Base-by-base conservation (phyloP, 2,888 invertebrate species). In the Candidula unifasciata region DNA sequence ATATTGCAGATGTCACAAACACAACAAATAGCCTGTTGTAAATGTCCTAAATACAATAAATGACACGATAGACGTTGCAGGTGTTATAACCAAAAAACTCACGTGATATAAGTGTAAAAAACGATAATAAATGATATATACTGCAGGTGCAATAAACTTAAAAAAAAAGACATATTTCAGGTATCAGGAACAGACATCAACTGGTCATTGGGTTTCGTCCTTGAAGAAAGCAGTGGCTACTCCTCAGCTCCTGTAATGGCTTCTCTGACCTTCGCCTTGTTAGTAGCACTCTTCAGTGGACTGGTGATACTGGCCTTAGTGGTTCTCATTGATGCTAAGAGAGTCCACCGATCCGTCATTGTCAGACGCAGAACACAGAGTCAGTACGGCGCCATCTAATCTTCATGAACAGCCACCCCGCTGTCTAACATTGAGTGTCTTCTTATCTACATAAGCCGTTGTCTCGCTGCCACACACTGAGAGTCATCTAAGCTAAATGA, bases 151-250 rank as follows among this genome's bases (percentile, higher is more conserved):
- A 13, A 60, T 21, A n/a, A 60, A 60, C 60, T 16, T 5, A 60
- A 18, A 21, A 18, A 21, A 60, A 21, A 69, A 3, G 30, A n/a
- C 3, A 21, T 66, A 52, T 89, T 89, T 52, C 88, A 94, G 94
- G 89, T 94, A 16, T 89, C 91, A 52, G 89, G 89, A 0, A 92
- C 92, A 57, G 93, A 93, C 57, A 86, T 94, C 27, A 94, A 94
- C 1, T 95, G 95, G 95, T 89, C 94, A 0, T 87, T 94, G 52
- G 95, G 95, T 6, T 94, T 93, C 87, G 94, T 95, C 94, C 91
- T 94, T 21, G 93, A 94, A 86, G 92, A 93, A 44, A 94, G 94
- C 3, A 93, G 94, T 52, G 54, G 80, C 0, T 93, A 94, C 81
- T 92, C 94, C 52, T 89, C 90, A 24, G 80, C 83, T 10, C 69